A percentile compares a stretch with the other conserved stretches of the same genome.
Evolutionary conservation across 2,113 vertebrate genomes (phyloP).

Genomic region (Clupea harengus): DNA sequence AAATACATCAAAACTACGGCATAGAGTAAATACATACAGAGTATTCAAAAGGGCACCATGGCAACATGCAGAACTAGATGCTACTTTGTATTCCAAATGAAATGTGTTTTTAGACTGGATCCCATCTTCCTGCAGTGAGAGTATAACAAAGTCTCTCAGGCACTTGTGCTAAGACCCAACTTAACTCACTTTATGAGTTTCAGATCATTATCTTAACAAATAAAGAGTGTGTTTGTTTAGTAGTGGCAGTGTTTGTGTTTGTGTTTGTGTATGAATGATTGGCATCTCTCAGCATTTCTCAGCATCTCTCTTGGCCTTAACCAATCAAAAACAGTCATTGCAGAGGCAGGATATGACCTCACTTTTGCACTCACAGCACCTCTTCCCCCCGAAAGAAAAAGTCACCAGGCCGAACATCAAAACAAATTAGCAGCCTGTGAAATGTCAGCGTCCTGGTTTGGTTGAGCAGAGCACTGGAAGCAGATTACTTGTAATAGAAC

Average conservation of each 20-base stretch:
- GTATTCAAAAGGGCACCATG: slow-evolving; percentile 55
- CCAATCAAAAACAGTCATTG: slow-evolving; percentile 29
- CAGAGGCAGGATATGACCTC: slow-evolving; percentile 35
- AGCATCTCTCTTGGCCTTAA: background rate
- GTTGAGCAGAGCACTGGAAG: too few relatives aligned
- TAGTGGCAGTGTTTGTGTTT: slow-evolving; percentile 21
- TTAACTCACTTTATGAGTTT: slow-evolving; percentile 35
- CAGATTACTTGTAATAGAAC: background rate
- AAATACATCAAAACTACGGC: slow-evolving; percentile 35
- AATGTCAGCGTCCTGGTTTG: too few relatives aligned
- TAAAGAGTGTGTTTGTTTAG: background rate
- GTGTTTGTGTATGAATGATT: slow-evolving; percentile 12
- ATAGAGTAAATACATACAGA: slow-evolving; percentile 41
- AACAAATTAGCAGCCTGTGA: background rate
- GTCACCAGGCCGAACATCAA: background rate
- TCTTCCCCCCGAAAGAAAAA: slow-evolving; percentile 18
- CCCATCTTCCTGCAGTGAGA: background rate
- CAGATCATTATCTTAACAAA: slow-evolving; percentile 3
- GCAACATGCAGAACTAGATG: slow-evolving; percentile 61
- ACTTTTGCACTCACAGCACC: slow-evolving; percentile 30
- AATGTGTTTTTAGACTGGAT: slow-evolving; percentile 21
- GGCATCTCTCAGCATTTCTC: background rate
- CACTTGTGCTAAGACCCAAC: slow-evolving; percentile 40
- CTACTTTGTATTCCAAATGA: slow-evolving; percentile 38
- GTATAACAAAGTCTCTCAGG: slow-evolving; percentile 26